Evolutionary conservation across 2,113 vertebrate species (phyloP).

Genomic region (Corythoichthys intestinalis): DNA sequence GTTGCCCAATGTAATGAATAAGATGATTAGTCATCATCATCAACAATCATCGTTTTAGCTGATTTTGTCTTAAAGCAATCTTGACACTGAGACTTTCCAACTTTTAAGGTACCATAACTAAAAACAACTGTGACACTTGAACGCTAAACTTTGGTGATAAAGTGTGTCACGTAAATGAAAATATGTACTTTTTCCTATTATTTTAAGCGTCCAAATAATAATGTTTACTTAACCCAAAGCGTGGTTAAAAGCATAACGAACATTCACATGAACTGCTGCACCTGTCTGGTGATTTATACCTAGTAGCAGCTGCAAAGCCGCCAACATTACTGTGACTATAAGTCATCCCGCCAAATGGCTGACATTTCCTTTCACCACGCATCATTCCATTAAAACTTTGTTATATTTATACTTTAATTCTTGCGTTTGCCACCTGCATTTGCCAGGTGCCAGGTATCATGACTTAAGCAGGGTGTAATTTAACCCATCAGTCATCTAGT

Average conservation of each 20-base stretch:
- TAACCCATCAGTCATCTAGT: no score
- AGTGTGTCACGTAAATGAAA: no score
- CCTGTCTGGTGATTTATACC: not conserved
- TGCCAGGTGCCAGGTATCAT: not conserved
- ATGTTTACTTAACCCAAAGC: no score
- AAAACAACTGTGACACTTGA: no score
- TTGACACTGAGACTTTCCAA: no score
- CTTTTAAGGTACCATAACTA: no score
- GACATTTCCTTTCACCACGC: not conserved
- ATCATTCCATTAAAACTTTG: not conserved
- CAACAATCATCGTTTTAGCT: no score
- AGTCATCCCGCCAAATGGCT: not conserved
- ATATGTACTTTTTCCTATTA: not conserved
- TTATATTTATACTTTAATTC: not conserved
- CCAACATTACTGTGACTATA: not conserved
- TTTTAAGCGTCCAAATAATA: not conserved
- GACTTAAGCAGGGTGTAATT: not conserved
- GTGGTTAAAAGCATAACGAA: no score
- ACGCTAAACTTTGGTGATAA: no score
- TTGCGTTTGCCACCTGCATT: not conserved
- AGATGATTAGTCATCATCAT: no score
- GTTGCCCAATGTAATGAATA: no score
- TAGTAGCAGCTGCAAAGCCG: not conserved
- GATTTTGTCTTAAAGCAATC: no score
- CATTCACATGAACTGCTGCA: not conserved